phyloP scores from a whole-genome alignment of 2,888 invertebrate genomes.

The Euclidia mi region DNA sequence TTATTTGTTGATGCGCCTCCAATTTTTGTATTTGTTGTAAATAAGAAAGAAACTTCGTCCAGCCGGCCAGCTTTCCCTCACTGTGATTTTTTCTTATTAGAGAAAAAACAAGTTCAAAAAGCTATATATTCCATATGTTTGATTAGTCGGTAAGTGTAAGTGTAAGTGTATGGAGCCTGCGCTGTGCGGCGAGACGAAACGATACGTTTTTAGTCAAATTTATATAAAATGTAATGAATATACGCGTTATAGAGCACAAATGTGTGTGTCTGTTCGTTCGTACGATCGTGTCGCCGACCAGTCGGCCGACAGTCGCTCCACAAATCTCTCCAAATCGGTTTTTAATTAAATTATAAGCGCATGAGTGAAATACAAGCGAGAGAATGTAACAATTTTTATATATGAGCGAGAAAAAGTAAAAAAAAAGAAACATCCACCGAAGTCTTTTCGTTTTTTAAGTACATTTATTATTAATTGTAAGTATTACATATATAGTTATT shows the following conservation, averaged over 20 bases:
- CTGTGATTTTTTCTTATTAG: conserved; percentile 47
- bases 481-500: conserved; percentile 46
- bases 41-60: conserved; percentile 35
- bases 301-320: conserved; percentile 22
- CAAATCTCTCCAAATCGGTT: conserved; percentile 16
- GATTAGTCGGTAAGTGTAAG: conserved; percentile 35
- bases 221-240: too few species aligned
- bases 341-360: conserved; percentile 32
- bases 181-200: conserved; percentile 37
- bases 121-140: conserved; percentile 52
- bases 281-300: conserved; percentile 6
- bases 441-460: conserved; percentile 46
- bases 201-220: conserved; percentile 16
- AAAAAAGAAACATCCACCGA: conserved; percentile 52
- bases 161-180: conserved; percentile 25
- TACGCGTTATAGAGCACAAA: too few species aligned
- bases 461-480: conserved; percentile 47
- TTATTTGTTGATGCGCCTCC: too few species aligned
- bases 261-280: too few species aligned
- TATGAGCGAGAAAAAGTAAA: conserved; percentile 30
- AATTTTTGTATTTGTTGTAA: conserved; percentile 8
- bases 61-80: conserved; percentile 44
- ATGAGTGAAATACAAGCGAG: conserved; percentile 35
- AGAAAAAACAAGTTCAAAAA: conserved; percentile 38
- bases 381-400: conserved; percentile 33